These are phyloP conservation scores for Alethe castanea DNA, from an alignment of 2,113 vertebrate genomes.

Conservation along the genomic window DNA sequence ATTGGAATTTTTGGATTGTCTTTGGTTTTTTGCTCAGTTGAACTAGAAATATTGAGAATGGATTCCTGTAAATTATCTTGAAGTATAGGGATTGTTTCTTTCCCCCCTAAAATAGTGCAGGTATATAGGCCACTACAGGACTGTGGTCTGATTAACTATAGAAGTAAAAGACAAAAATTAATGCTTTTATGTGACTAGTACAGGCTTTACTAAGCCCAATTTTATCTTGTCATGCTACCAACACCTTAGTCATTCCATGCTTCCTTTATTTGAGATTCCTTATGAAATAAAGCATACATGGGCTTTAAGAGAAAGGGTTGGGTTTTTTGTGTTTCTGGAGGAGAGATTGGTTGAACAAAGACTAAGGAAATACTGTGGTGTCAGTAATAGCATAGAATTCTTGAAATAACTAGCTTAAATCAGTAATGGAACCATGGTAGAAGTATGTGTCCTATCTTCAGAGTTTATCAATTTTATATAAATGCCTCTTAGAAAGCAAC, in stretches of 20 bases:
- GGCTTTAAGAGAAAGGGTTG: background rate
- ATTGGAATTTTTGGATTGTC: background rate
- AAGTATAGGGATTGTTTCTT: background rate
- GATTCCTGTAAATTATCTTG: background rate
- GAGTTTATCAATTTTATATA: background rate
- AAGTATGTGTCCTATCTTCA: background rate
- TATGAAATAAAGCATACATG: background rate
- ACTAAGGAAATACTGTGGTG: background rate
- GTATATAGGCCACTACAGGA: background rate
- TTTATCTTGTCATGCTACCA: background rate
- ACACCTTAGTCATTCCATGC: background rate
- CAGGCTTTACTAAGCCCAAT: background rate
- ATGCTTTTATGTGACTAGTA: background rate
- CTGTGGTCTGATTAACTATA: background rate
- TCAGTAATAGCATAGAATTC: background rate
- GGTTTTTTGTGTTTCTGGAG: background rate
- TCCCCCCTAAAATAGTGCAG: background rate
- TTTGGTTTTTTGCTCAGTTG: background rate
- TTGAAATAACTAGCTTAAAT: background rate
- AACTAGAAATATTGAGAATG: background rate
- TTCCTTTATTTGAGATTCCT: background rate
- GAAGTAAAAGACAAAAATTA: background rate
- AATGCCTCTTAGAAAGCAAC: background rate
- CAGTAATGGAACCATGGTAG: background rate
- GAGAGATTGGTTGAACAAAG: background rate